A percentile compares a stretch with the other conserved stretches of the same genome.
phyloP scores from a whole-genome alignment of 2,113 vertebrate genomes.

The Corythornis vintsioides region DNA sequence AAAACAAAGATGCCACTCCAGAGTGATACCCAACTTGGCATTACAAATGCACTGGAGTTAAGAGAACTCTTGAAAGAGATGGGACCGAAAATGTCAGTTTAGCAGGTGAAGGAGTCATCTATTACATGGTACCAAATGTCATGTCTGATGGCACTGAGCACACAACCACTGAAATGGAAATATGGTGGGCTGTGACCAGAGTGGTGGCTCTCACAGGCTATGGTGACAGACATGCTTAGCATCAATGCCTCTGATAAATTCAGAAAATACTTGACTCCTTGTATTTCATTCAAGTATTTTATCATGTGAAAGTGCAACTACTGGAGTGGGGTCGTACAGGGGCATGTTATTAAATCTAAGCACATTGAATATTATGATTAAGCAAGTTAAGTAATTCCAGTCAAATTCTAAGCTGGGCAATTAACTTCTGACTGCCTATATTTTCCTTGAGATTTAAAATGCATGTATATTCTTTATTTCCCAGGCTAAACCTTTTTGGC shows the following conservation, averaged over 20 bases:
- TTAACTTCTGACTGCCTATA: neutral
- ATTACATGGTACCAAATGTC: neutral
- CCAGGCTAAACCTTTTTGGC: neutral
- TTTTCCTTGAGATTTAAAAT: neutral
- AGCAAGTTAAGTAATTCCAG: neutral
- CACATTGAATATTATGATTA: neutral
- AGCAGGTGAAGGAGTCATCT: neutral
- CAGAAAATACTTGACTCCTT: neutral
- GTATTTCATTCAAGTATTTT: neutral
- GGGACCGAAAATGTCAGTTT: neutral
- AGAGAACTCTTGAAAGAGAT: neutral
- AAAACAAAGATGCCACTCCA: neutral
- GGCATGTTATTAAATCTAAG: neutral
- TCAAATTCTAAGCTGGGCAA: neutral
- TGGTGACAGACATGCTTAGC: neutral
- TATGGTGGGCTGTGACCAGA: accelerated
- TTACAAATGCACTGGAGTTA: neutral
- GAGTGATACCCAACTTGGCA: neutral
- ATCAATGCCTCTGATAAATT: neutral
- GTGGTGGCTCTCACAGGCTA: neutral
- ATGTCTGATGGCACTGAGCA: neutral
- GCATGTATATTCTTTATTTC: neutral
- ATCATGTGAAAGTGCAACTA: neutral
- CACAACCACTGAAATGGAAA: neutral
- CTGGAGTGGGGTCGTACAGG: neutral